Base-by-base conservation (phyloP, 2,888 invertebrate species). In the Eilema griseolum region DNA sequence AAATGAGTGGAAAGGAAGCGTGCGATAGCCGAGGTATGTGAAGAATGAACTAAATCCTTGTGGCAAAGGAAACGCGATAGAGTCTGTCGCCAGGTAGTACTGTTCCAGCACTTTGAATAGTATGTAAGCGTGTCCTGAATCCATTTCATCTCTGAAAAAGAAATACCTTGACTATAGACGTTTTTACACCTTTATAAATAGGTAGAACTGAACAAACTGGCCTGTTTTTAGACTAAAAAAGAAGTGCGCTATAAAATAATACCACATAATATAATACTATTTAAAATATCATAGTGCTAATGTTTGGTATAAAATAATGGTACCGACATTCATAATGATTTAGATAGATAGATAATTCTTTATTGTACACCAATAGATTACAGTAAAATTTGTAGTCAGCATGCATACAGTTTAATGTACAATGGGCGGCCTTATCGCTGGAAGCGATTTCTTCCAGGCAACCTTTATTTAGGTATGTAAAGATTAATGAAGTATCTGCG, bases 1-100 rank as follows among this genome's bases (percentile, higher is more conserved):
- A 90, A 98, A 98, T 88, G 97, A 96, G 77, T 97, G 96, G 90
- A 97, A 98, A 37, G 96, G 96, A 77, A 98, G 93, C 31, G 97
- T 97, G 81, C 97, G 96, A 91, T 98, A 98, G 1, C 98, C 98
- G 68, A 98, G 95, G 90, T 98, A 98, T 3, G 98, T 97, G 90
- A 98, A 98, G 95, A 98, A 98, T 7, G 98, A 98, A 24, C 97
- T 97, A 90, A 98, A 98, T 20, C 98, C 98, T 86, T 98, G 97
- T 16, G 98, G 98, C 78, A 98, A 91, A 0, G 94, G 94, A 90
- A 97, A 98, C 41, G 98, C 98, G 76, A 98, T 96, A 5, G 97
- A 97, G 86, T 98, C 98, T 24, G 97, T 96, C 1, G 98, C 97
- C 81, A 97, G 95, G 83, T 97, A 97, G 91, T 98, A 98, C 82